Percentiles rank a stretch among this genome's conserved stretches.
Evolutionary conservation across 2,888 invertebrate genomes (phyloP).

Genomic region (Muscina levida): DNA sequence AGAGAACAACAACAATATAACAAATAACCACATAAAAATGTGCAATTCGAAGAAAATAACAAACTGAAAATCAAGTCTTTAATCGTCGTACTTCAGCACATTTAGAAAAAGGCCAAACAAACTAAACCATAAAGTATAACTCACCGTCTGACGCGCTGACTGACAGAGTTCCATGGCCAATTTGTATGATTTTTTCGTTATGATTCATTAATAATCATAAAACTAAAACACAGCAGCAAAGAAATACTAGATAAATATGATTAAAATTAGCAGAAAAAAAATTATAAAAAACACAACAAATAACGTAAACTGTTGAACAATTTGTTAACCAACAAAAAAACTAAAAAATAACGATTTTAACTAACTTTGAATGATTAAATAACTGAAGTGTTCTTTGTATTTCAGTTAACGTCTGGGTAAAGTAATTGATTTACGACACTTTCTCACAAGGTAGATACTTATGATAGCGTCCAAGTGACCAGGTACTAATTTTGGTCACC

Average conservation of each 20-base stretch:
- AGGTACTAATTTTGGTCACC: not conserved
- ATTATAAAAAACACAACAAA: slow-evolving; percentile 15
- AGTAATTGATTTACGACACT: not conserved
- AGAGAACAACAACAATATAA: slow-evolving; percentile 19
- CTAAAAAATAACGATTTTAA: not conserved
- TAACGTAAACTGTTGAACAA: not conserved
- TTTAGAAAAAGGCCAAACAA: slow-evolving; percentile 45
- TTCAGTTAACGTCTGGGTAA: too few relatives aligned
- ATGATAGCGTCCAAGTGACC: too few relatives aligned
- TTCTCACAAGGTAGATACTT: not conserved
- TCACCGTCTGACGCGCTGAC: not conserved
- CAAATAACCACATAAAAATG: slow-evolving; percentile 43
- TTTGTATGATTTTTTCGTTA: slow-evolving; percentile 26
- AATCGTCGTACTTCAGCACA: slow-evolving; percentile 28
- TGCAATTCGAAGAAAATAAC: slow-evolving; percentile 21
- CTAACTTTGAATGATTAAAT: not conserved
- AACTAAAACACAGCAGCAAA: not conserved
- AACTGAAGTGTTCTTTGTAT: not conserved
- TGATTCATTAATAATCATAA: slow-evolving; percentile 42
- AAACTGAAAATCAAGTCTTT: slow-evolving; percentile 23
- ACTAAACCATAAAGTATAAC: slow-evolving; percentile 33
- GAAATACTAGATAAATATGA: not conserved
- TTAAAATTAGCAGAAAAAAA: slow-evolving; percentile 18
- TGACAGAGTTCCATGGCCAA: slow-evolving; percentile 35
- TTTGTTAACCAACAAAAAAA: not conserved